Evolutionary conservation across 2,888 invertebrate genomes (phyloP).

Genomic region (Idaea aversata): DNA sequence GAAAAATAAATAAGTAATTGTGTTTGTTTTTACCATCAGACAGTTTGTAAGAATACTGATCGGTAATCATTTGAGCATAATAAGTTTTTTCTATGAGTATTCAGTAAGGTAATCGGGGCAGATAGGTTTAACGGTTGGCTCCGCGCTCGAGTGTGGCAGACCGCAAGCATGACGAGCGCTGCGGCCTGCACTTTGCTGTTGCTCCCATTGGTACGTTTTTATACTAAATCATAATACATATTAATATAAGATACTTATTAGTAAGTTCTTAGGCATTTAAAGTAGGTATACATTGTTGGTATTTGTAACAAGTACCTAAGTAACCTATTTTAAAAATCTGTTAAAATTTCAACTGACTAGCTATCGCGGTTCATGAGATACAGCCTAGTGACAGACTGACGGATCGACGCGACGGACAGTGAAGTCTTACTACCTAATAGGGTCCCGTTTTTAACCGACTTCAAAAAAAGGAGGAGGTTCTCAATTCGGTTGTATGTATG

Average conservation of each 20-base stretch:
- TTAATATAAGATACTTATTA: slow-evolving; percentile 3
- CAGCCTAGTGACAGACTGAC: too few species aligned
- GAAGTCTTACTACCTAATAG: too few species aligned
- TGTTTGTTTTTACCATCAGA: slow-evolving; percentile 26
- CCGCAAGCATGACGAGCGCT: slow-evolving; percentile 78
- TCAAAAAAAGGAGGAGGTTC: too few species aligned
- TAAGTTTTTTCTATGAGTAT: slow-evolving; percentile 54
- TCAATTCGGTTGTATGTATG: too few species aligned
- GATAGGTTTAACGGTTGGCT: slow-evolving; percentile 78
- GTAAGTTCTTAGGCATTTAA: not conserved
- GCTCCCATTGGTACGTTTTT: slow-evolving; percentile 65
- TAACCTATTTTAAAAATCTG: not conserved
- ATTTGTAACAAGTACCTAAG: not conserved
- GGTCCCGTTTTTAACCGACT: too few species aligned
- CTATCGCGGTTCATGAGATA: too few species aligned
- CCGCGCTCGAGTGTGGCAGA: slow-evolving; percentile 78
- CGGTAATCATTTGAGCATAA: slow-evolving; percentile 25
- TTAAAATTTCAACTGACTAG: not conserved
- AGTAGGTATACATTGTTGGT: not conserved
- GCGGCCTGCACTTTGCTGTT: slow-evolving; percentile 67
- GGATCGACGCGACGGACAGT: too few species aligned
- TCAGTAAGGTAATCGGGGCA: slow-evolving; percentile 78
- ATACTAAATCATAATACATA: slow-evolving; percentile 10
- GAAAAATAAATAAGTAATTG: slow-evolving; percentile 14
- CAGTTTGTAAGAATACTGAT: slow-evolving; percentile 20